These are phyloP conservation scores for Schlechtendalia chinensis DNA, from an alignment of 1,140 invertebrate genomes.

Conservation along the genomic window DNA sequence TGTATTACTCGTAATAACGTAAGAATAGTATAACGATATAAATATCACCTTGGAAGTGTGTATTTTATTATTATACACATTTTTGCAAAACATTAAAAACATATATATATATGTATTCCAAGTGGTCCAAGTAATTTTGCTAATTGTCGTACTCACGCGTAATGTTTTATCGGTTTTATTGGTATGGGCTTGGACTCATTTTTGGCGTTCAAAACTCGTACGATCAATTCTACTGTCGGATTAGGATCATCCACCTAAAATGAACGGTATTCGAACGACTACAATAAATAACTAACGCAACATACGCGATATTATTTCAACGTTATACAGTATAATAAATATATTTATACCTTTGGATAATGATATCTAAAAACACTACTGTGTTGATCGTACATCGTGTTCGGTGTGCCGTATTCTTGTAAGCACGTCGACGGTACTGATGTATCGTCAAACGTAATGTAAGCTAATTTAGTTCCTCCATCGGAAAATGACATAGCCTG, in stretches of 20 bases:
- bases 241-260: conserved; percentile 4
- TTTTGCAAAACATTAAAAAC: too few species aligned
- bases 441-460: conserved; percentile 8
- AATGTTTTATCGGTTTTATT: conserved; percentile 2
- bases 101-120: too few species aligned
- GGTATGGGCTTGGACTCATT: neutral
- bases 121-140: too few species aligned
- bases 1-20: too few species aligned
- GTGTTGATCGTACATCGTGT: conserved; percentile 33
- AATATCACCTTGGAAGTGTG: too few species aligned
- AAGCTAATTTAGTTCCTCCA: neutral
- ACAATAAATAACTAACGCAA: too few species aligned
- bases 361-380: neutral
- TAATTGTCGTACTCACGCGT: neutral
- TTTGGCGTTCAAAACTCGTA: neutral
- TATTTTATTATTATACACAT: too few species aligned
- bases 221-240: neutral
- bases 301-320: too few species aligned
- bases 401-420: conserved; percentile 8
- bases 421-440: neutral
- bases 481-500: conserved; percentile 22
- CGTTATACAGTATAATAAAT: too few species aligned
- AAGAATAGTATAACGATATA: too few species aligned
- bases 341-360: conserved; percentile 44
- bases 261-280: neutral